These are phyloP conservation scores for Amphiduros pacificus DNA, from an alignment of 2,888 invertebrate genomes.

Conservation along the genomic window DNA sequence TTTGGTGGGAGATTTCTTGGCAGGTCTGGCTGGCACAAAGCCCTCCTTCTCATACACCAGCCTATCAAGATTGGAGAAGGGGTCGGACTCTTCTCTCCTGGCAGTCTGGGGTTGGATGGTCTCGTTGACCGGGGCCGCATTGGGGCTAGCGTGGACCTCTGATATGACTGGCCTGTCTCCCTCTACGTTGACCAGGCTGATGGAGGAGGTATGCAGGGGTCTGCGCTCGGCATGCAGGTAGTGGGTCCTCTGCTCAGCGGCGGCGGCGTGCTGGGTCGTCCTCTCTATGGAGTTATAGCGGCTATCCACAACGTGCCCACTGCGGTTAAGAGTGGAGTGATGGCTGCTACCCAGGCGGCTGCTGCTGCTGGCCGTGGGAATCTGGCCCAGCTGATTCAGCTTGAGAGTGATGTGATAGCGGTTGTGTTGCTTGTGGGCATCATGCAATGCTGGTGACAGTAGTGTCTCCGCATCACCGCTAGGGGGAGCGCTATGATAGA, in stretches of 20 bases:
- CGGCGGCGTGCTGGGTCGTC: background rate
- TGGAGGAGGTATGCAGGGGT: background rate
- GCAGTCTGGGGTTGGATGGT: too few species aligned
- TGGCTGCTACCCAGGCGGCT: background rate
- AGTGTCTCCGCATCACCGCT: background rate
- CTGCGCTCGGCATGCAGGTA: background rate
- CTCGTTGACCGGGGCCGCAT: too few species aligned
- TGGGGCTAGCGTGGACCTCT: background rate
- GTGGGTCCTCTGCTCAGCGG: too few species aligned
- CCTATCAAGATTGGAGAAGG: too few species aligned
- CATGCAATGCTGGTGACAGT: conserved; percentile 1
- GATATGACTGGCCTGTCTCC: background rate
- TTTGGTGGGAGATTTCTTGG: too few species aligned
- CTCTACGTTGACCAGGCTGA: conserved; percentile 3
- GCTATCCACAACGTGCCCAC: background rate
- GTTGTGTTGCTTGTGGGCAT: conserved; percentile 7
- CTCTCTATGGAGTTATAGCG: background rate
- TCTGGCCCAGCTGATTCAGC: conserved; percentile 13
- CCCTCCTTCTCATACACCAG: too few species aligned
- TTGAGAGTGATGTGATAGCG: conserved; percentile 16
- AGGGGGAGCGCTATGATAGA: background rate
- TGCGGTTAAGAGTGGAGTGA: background rate
- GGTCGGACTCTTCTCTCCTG: too few species aligned
- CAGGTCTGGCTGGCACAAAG: too few species aligned
- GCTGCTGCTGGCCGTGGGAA: too few species aligned